Percentiles rank a stretch among this genome's conserved stretches.
Conservation (phyloP, 2,888 invertebrate genomes). For the Dolichopus griseipennis region DNA sequence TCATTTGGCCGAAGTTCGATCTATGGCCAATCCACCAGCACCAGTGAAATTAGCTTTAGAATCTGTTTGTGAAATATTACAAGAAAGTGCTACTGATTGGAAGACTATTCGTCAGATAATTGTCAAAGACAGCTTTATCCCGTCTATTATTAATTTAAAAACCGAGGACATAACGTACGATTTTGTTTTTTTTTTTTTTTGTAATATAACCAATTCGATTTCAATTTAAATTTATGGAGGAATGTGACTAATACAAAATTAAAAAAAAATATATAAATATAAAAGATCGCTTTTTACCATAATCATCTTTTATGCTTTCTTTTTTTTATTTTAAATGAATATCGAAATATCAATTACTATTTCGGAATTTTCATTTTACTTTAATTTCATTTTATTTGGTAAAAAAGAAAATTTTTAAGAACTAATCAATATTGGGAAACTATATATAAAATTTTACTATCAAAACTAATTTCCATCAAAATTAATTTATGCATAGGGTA, state of each 20-base stretch:
- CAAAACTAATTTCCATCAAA: not conserved
- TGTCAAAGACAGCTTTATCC: conserved; percentile 92
- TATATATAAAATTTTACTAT: not conserved
- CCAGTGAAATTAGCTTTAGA: conserved; percentile 89
- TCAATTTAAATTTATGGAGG: conserved; percentile 13
- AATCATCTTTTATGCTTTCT: conserved; percentile 2
- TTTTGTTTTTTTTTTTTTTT: conserved; percentile 13
- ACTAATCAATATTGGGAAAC: not conserved
- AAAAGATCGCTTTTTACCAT: conserved; percentile 19
- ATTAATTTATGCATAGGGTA: not conserved
- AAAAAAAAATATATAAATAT: conserved; percentile 12
- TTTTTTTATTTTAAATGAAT: not conserved
- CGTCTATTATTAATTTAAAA: conserved; percentile 88
- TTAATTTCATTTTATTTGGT: not conserved
- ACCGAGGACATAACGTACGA: conserved; percentile 82
- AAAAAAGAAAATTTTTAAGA: not conserved
- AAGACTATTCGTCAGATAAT: conserved; percentile 83
- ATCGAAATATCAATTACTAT: not conserved
- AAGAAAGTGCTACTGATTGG: conserved; percentile 88
- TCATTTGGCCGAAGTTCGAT: conserved; percentile 87
- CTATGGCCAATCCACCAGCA: conserved; percentile 90
- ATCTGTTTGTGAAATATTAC: conserved; percentile 86
- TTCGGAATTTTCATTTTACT: not conserved
- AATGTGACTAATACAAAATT: conserved; percentile 16
- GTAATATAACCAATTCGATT: conserved; percentile 17